Conservation (phyloP, 2,113 vertebrate genomes). For the Rostratula benghalensis region DNA sequence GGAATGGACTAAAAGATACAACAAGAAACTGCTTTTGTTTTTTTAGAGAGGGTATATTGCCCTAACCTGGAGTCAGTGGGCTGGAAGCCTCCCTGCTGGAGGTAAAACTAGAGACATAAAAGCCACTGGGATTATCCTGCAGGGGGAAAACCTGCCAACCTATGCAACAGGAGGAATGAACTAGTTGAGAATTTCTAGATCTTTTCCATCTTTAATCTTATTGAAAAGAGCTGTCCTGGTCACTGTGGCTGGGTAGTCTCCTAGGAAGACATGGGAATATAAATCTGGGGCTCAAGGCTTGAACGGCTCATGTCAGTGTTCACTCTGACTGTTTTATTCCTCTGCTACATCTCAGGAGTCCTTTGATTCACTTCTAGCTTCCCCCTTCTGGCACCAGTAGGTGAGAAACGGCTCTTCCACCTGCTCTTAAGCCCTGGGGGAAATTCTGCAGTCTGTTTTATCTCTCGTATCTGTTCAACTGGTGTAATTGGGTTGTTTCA, state of each 20-base stretch:
- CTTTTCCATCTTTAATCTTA: background rate
- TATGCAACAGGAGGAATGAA: background rate
- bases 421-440: background rate
- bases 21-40: background rate
- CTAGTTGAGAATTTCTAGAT: background rate
- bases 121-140: background rate
- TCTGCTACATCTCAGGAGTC: background rate
- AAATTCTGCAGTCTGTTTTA: slow-evolving; percentile 12
- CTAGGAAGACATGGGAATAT: background rate
- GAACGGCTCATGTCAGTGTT: background rate
- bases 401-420: slow-evolving; percentile 46
- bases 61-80: background rate
- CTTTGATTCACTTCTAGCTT: slow-evolving; percentile 33
- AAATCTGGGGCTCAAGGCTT: background rate
- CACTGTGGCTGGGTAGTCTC: background rate
- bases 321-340: background rate
- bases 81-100: background rate
- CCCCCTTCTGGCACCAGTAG: background rate
- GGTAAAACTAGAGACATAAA: background rate
- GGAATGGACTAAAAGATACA: background rate
- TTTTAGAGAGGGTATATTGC: background rate
- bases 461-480: slow-evolving; percentile 23
- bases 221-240: background rate
- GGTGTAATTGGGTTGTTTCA: slow-evolving; percentile 30
- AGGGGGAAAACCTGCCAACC: background rate